Base-by-base conservation (phyloP, 2,888 invertebrate species). In the Hemicrepidius hirtus region DNA sequence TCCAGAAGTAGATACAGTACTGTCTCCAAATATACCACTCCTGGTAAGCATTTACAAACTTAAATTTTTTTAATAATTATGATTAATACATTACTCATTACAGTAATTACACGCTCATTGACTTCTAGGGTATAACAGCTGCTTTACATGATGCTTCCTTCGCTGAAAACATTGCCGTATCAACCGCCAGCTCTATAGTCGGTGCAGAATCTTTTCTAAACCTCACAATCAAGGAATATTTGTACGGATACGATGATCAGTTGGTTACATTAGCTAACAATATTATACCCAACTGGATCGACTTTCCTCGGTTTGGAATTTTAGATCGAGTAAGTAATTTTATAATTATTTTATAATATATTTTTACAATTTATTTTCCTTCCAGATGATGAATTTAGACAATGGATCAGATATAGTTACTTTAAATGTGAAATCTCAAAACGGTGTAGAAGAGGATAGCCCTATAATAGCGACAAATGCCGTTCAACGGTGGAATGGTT, bases 181-280 rank as follows among this genome's bases (percentile, higher is more conserved):
- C 91, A 59, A 85, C 92, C 6, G 80, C 94, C 66, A 86, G 90
- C 1, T 86, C 86, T 41, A 86, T 88, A 13, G 79, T 93, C 24
- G 86, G 90, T 68, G 88, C 92, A 0, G 84, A 91, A 77, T 88
- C 93, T 0, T 90, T 95, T 73, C 83, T 94, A 13, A 88, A 89
- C 24, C 82, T 93, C 37, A 88, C 90, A 0, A 92, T 92, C 0
- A 86, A 93, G 68, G 92, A 95, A 28, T 93, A 92, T 81, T 86
- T 96, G 12, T 95, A 95, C 94, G 96, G 96, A 0, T 95, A 95
- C 83, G 90, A 94, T 0, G 95, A 96, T 81, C 88, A 89, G 0
- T 82, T 96, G 49, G 91, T 96, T 57, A 86, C 87, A 0, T 83
- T 95, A 35, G 95, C 94, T 0, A 90, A 93, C 77, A 89, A 88